Base-by-base conservation (phyloP, 1,140 invertebrate species). In the Lerema accius region DNA sequence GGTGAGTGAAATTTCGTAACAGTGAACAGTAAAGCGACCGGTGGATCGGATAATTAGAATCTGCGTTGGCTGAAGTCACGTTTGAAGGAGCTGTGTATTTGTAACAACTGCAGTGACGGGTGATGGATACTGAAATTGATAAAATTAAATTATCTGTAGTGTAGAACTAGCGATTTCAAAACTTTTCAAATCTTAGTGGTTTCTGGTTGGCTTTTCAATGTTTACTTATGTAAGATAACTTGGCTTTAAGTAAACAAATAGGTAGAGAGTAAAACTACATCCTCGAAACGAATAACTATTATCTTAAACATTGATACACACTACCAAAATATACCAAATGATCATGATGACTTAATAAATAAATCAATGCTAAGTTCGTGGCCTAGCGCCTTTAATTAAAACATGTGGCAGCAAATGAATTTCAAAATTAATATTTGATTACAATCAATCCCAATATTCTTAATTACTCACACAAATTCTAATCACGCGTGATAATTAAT, bases 1-100 rank as follows among this genome's bases (percentile, higher is more conserved):
- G 43, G 37, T 71, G 59, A 65, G 64, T 51, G 46, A 45, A 63
- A 67, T 78, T 74, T 65, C 60, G 68, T 62, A 76, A 76, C 51
- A 51, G 26, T 67, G 51, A 75, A 67, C 60, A 61, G 65, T 68
- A 72, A 75, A 56, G 42, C 59, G 46, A 67, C 46, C 59, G 35
- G 60, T 69, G 65, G 71, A 78, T 78, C 48, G 66, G 67, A n/a
- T 80, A 82, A 81, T 82, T 78, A 78, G 63, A 48, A 64, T 19
- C 42, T 37, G 71, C 49, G 73, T 71, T 74, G 70, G 66, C 42
- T 70, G 19, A 14, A 77, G 78, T 86, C 79, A 84, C 81, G 75
- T 66, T 76, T 40, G 64, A 43, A 35, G 37, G 49, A 63, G 48
- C 49, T 16, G 50, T 61, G 49, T 43, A 39, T 42, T 56, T 43